phyloP scores from a whole-genome alignment of 1,140 invertebrate genomes.

The Latrodectus geometricus region DNA sequence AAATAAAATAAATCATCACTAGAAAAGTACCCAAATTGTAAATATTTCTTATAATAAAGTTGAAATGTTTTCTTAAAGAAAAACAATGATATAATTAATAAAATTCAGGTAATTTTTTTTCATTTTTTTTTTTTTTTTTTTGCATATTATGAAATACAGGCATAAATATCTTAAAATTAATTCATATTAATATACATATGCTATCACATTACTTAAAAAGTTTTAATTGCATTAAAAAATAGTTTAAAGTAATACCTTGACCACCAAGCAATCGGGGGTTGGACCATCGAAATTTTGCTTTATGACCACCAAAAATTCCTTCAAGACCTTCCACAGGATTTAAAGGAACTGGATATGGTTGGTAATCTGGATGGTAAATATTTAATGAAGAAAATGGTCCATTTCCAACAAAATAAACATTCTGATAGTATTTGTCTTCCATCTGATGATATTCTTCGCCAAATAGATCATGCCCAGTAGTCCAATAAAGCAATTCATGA shows the following conservation, averaged over 20 bases:
- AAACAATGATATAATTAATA: no score
- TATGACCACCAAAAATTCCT: constrained; percentile 79
- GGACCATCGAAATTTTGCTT: constrained; percentile 81
- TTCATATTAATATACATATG: no score
- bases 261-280: constrained; percentile 80
- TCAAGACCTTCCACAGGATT: constrained; percentile 82
- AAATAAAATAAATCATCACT: no score
- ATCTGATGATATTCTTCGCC: constrained; percentile 77
- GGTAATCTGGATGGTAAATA: constrained; percentile 76
- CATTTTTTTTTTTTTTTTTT: no score
- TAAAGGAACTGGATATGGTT: constrained; percentile 80
- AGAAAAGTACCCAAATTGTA: no score
- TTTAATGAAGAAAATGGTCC: constrained; percentile 72
- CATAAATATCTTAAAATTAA: no score
- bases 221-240: background rate
- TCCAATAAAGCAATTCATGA: constrained; percentile 85
- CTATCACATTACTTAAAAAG: no score
- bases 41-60: no score
- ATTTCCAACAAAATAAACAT: constrained; percentile 68
- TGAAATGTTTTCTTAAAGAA: no score
- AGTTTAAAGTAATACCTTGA: constrained; percentile 74
- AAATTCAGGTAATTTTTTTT: no score
- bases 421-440: constrained; percentile 79
- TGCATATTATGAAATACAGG: no score
- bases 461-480: constrained; percentile 78